A percentile compares a stretch with the other conserved stretches of the same genome.
Conservation (phyloP, 2,113 vertebrate genomes). For the Microcebus tavaratra region DNA sequence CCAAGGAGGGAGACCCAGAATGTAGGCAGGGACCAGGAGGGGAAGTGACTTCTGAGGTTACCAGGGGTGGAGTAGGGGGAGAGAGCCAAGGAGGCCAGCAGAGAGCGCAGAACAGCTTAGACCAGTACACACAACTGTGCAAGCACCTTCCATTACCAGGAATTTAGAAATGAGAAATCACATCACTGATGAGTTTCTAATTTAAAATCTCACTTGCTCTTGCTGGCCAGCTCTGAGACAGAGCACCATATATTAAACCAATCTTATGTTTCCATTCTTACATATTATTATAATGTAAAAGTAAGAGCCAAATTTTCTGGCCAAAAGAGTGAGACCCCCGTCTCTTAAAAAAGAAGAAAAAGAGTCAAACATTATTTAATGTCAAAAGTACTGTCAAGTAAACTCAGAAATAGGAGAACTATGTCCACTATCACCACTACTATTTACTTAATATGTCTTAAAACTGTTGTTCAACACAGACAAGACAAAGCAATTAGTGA, state of each 20-base stretch:
- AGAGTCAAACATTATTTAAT: background rate
- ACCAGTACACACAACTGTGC: too few species aligned
- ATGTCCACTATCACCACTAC: background rate
- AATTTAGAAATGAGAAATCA: background rate
- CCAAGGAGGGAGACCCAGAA: too few species aligned
- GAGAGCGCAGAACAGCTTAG: rapidly evolving
- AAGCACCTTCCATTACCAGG: background rate
- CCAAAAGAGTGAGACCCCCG: too few species aligned
- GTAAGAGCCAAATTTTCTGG: too few species aligned
- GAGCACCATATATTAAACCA: too few species aligned
- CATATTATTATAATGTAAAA: too few species aligned
- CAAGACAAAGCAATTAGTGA: background rate
- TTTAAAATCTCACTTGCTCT: background rate
- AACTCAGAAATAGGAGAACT: background rate
- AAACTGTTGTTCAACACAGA: background rate
- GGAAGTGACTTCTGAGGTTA: background rate
- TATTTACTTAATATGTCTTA: background rate
- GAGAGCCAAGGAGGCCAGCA: background rate
- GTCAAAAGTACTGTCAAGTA: background rate
- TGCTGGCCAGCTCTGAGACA: background rate
- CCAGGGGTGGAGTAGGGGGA: rapidly evolving
- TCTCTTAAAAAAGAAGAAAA: background rate
- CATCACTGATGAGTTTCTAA: background rate
- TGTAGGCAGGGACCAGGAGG: background rate
- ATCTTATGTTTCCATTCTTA: too few species aligned